Percentiles rank a stretch among this genome's conserved stretches.
Evolutionary conservation across 1,140 invertebrate genomes (phyloP).

Genomic region (Ctenoplectra terminalis): DNA sequence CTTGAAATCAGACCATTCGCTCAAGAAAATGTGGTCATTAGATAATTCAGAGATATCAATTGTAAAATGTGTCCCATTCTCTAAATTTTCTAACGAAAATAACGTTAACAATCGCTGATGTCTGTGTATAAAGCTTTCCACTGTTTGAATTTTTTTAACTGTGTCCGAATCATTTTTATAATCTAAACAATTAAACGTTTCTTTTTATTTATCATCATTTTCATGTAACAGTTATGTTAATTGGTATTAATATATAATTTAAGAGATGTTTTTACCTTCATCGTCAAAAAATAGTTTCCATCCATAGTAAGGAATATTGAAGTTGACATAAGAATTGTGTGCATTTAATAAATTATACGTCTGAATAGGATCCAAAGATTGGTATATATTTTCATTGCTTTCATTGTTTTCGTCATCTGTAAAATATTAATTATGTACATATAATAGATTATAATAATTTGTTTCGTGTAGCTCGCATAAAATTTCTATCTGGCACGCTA

Average conservation of each 20-base stretch:
- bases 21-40: conserved; percentile 85
- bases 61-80: conserved; percentile 85
- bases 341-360: conserved; percentile 14
- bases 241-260: not conserved
- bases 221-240: not conserved
- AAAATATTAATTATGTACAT: not conserved
- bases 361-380: conserved; percentile 17
- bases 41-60: conserved; percentile 86
- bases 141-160: conserved; percentile 82
- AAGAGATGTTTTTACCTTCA: conserved; percentile 82
- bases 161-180: conserved; percentile 81
- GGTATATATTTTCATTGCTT: not conserved
- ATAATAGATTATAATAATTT: not conserved
- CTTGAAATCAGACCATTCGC: conserved; percentile 86
- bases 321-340: conserved; percentile 33
- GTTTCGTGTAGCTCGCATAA: not conserved
- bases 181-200: conserved; percentile 79
- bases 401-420: conserved; percentile 10
- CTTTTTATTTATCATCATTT: conserved; percentile 2
- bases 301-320: conserved; percentile 82
- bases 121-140: conserved; percentile 83
- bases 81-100: conserved; percentile 84
- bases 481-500: not conserved
- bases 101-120: conserved; percentile 82
- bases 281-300: conserved; percentile 89